Percentiles rank a stretch among this genome's conserved stretches.
These are phyloP conservation scores for Hepsetus odoe DNA, from an alignment of 2,113 vertebrate genomes.

Conservation along the genomic window DNA sequence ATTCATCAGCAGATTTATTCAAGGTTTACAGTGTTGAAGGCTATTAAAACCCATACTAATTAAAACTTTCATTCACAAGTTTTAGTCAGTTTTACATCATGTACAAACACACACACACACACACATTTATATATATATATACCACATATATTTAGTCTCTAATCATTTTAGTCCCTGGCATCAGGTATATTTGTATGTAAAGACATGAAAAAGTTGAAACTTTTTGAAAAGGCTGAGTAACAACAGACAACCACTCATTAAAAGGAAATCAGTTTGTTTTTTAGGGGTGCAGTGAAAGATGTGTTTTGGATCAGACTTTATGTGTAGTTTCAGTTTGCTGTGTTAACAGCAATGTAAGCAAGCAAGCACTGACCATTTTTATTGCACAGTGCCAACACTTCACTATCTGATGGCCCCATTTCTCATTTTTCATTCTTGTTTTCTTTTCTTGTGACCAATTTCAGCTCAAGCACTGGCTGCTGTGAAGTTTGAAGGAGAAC, in stretches of 20 bases:
- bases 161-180: too few species aligned
- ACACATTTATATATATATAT: too few species aligned
- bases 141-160: too few species aligned
- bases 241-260: background rate
- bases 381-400: background rate
- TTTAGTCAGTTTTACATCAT: too few species aligned
- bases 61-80: too few species aligned
- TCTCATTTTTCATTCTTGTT: constrained; percentile 33
- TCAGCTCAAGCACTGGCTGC: constrained; percentile 86
- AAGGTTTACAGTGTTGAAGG: background rate
- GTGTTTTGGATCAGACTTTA: background rate
- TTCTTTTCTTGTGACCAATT: constrained; percentile 35
- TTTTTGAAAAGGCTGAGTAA: background rate
- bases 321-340: background rate
- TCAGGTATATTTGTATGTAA: too few species aligned
- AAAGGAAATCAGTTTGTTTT: background rate
- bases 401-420: background rate
- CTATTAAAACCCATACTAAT: too few species aligned
- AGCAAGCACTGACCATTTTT: background rate
- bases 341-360: background rate
- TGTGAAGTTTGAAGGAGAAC: constrained; percentile 81
- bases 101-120: too few species aligned
- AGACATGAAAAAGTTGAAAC: too few species aligned
- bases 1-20: too few species aligned
- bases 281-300: background rate